Evolutionary conservation across 2,113 vertebrate genomes (phyloP), one percentile per base, ranked within the genome.

Genomic region (Brachionichthys hirsutus): DNA sequence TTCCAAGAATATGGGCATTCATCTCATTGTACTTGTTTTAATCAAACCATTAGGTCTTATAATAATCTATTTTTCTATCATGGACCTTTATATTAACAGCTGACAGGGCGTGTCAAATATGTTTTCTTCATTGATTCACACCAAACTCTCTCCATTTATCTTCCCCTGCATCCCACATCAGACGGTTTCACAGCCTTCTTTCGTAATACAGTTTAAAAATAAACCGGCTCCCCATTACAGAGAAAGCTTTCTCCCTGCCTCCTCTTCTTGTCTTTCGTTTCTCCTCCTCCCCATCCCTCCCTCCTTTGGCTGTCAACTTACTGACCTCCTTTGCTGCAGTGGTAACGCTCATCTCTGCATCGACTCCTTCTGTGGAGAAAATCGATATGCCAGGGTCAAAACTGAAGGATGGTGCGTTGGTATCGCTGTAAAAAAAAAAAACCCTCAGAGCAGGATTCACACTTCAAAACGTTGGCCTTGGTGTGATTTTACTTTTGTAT

Each of bases 301-400:
- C 71, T 77, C 55, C 46, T 70, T 51, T 38, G 65, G 50, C 66
- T 53, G 59, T 85, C 83, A 85, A 87, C 84, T 78, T 82, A 52
- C 73, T 85, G 85, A 86, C 87, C 84, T 58, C 67, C 75, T 70
- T 22, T 78, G 70, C 78, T 82, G 83, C 78, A 79, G 83, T 76
- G 36, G 54, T 56, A 12, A 54, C 41, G 78, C 76, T 82, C 77
- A 62, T 84, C 64, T 48, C 75, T 62, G 73, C 82, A 82, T 55
- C 47, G 81, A 83, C 81, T 87, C 70, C 54, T 62, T 75, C 60
- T 74, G 76, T 61, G 72, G 70, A 86, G 60, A 62, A 80, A 85
- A 87, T 87, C 82, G 75, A 88, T 88, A 70, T 54, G 58, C 60
- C 20, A 52, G 50, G 82, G 78, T 83, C 78, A 78, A 78, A 78